phyloP scores from a whole-genome alignment of 2,888 invertebrate species.

The Arrhopalites spinosus region DNA sequence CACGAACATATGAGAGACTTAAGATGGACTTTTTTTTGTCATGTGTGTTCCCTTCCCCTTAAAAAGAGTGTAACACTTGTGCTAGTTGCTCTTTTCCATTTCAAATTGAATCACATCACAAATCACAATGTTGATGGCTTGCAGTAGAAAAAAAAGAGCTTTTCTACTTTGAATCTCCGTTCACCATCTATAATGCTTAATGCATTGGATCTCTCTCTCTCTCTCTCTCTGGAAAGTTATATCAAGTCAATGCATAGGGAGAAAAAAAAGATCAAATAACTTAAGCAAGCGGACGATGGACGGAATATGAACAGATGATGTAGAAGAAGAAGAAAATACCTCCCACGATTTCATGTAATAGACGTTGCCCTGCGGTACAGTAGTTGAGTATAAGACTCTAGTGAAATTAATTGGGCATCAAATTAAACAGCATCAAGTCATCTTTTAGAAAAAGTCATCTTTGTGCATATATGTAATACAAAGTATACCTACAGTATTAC shows the following conservation, averaged over 20 bases:
- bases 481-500: background rate
- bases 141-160: constrained; percentile 1
- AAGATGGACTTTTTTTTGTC: background rate
- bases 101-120: constrained; percentile 26
- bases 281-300: constrained; percentile 2
- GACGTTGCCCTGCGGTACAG: background rate
- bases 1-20: background rate
- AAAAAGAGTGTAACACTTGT: background rate
- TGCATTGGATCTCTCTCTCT: too few relatives aligned
- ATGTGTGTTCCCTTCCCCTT: background rate
- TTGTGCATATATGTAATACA: background rate
- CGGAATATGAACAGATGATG: background rate
- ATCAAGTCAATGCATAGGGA: background rate
- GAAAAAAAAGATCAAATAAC: constrained; percentile 19
- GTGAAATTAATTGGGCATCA: constrained; percentile 46
- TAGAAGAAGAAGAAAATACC: constrained; percentile 10
- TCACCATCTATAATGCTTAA: too few relatives aligned
- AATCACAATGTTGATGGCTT: constrained; percentile 21
- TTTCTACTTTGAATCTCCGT: constrained; percentile 4
- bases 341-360: constrained; percentile 19
- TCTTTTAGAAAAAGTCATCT: too few relatives aligned
- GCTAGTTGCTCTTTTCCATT: background rate
- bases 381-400: background rate
- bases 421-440: constrained; percentile 36
- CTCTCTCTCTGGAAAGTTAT: background rate